Conservation (phyloP, 2,888 invertebrate species). For the Saturnia pavonia region DNA sequence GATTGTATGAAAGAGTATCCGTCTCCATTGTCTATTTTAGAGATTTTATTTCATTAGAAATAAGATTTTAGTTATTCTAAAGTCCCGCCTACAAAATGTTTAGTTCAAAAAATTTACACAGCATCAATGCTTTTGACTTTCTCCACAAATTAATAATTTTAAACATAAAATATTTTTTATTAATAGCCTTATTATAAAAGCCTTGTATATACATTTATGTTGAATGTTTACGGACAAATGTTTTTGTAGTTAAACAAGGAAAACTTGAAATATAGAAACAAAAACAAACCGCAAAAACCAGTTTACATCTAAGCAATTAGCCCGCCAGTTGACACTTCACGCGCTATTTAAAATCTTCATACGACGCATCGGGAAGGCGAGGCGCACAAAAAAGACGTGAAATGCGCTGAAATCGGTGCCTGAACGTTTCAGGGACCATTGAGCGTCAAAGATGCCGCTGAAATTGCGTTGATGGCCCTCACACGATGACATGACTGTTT, state of each 20-base stretch:
- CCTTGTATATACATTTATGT: neutral
- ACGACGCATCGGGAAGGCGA: slow-evolving; percentile 47
- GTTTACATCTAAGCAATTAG: slow-evolving; percentile 59
- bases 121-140: too few species aligned
- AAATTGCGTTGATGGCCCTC: slow-evolving; percentile 71
- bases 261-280: neutral
- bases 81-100: too few species aligned
- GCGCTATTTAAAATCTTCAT: slow-evolving; percentile 64
- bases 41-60: too few species aligned
- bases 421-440: slow-evolving; percentile 74
- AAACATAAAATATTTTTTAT: too few species aligned
- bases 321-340: slow-evolving; percentile 67
- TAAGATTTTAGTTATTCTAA: too few species aligned
- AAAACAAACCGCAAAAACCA: slow-evolving; percentile 27
- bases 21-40: too few species aligned
- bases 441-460: slow-evolving; percentile 69
- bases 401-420: slow-evolving; percentile 69
- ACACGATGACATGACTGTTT: slow-evolving; percentile 54
- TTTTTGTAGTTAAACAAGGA: neutral
- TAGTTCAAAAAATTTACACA: too few species aligned
- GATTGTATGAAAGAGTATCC: too few species aligned
- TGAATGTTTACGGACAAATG: slow-evolving; percentile 2
- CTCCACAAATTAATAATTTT: too few species aligned
- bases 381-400: slow-evolving; percentile 72
- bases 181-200: neutral